These are phyloP conservation scores for Microctenopoma stevenorrisi DNA, from an alignment of 2,797 vertebrate species.

Conservation along the genomic window DNA sequence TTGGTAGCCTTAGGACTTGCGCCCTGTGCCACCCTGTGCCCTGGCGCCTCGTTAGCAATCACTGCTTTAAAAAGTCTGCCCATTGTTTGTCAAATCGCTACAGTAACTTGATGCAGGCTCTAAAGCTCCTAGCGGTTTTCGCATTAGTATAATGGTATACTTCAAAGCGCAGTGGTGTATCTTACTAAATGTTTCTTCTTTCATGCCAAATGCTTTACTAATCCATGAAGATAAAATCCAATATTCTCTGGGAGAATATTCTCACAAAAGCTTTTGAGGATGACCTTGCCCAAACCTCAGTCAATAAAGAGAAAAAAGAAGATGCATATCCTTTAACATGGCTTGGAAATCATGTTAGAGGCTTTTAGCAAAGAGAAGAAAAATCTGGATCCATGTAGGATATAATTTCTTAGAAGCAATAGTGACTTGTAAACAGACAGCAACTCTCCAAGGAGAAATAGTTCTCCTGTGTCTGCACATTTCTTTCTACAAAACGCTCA, in stretches of 20 bases:
- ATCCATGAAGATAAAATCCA: constrained; percentile 67
- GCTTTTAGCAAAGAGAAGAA: constrained; percentile 46
- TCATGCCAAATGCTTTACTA: constrained; percentile 59
- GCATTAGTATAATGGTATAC: constrained; percentile 14
- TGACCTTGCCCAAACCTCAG: constrained; percentile 67
- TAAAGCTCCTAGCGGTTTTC: constrained; percentile 24
- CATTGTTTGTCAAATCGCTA: constrained; percentile 21
- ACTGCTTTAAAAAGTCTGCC: constrained; percentile 15
- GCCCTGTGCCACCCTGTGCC: too few species aligned
- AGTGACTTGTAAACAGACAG: constrained; percentile 31
- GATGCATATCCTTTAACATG: constrained; percentile 56
- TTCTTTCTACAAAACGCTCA: constrained; percentile 18
- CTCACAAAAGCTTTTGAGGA: constrained; percentile 57
- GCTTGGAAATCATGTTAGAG: constrained; percentile 43
- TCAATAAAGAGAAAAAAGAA: constrained; percentile 66
- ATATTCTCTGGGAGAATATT: constrained; percentile 66
- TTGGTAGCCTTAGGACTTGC: neutral
- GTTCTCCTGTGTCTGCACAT: constrained; percentile 14
- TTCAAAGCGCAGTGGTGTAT: constrained; percentile 48
- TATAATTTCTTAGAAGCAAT: constrained; percentile 29
- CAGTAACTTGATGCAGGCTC: constrained; percentile 26
- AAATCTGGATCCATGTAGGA: constrained; percentile 30
- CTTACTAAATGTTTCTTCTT: constrained; percentile 55
- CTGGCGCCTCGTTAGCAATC: neutral
- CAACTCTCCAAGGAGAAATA: constrained; percentile 32